phyloP scores from a whole-genome alignment of 2,113 vertebrate genomes.

The Percopsis transmontana region DNA sequence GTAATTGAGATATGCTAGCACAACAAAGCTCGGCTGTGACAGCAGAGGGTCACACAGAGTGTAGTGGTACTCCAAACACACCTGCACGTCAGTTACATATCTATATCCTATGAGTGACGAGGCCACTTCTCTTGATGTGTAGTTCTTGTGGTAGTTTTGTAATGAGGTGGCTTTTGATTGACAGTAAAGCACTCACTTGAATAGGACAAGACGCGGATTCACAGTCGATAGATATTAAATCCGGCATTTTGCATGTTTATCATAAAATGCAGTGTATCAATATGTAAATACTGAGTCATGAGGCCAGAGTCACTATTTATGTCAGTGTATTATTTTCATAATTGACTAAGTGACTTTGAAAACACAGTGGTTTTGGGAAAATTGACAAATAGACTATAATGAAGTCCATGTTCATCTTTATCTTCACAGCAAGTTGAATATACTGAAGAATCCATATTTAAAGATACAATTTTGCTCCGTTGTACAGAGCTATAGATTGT shows the following conservation, averaged over 20 bases:
- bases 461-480: not conserved
- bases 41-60: constrained; percentile 63
- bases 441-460: not conserved
- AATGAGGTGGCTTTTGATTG: constrained; percentile 54
- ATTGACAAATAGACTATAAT: constrained; percentile 21
- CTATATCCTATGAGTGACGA: constrained; percentile 57
- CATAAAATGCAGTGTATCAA: constrained; percentile 16
- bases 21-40: constrained; percentile 58
- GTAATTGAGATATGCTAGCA: constrained; percentile 65
- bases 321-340: constrained; percentile 29
- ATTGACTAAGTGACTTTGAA: constrained; percentile 16
- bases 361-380: constrained; percentile 18
- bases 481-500: constrained; percentile 31
- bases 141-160: constrained; percentile 13
- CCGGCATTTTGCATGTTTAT: constrained; percentile 34
- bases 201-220: not conserved
- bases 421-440: not conserved
- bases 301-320: constrained; percentile 15
- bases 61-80: constrained; percentile 63
- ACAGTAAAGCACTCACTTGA: constrained; percentile 45
- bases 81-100: constrained; percentile 53
- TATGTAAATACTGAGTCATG: constrained; percentile 40
- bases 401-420: not conserved
- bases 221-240: constrained; percentile 24
- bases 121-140: constrained; percentile 28